Conservation (phyloP, 2,797 vertebrate species). For the Hozukius guyotensis region DNA sequence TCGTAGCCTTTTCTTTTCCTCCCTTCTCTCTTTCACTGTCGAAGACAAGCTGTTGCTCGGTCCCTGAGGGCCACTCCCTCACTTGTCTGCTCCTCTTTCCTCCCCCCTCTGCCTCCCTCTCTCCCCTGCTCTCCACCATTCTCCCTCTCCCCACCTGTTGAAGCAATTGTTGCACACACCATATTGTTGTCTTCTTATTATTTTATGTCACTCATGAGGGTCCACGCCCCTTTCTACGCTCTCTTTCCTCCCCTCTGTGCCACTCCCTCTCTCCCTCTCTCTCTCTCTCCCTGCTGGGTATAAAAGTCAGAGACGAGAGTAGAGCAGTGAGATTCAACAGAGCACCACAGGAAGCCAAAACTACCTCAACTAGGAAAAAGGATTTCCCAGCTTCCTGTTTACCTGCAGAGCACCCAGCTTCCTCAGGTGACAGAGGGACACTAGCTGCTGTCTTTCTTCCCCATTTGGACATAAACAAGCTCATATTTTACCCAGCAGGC, state of each 20-base stretch:
- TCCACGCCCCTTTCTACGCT: constrained; percentile 42
- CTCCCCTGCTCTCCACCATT: constrained; percentile 38
- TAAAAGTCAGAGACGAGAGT: constrained; percentile 50
- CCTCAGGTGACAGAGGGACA: constrained; percentile 12
- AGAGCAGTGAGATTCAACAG: constrained; percentile 18
- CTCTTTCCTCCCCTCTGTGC: constrained; percentile 13
- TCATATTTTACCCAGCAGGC: constrained; percentile 11
- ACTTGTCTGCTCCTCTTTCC: constrained; percentile 67
- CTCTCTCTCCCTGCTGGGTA: constrained; percentile 56
- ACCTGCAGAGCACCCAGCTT: background rate
- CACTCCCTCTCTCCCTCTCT: constrained; percentile 37
- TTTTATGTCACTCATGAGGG: constrained; percentile 63
- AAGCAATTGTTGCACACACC: constrained; percentile 72
- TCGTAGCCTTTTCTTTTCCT: constrained; percentile 44
- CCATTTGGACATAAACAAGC: constrained; percentile 8
- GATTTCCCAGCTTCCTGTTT: background rate
- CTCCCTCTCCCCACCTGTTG: constrained; percentile 84
- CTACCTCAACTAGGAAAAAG: background rate
- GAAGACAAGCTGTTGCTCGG: constrained; percentile 83
- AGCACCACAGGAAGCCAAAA: constrained; percentile 14
- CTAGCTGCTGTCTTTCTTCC: background rate
- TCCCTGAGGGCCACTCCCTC: constrained; percentile 80
- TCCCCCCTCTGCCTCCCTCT: constrained; percentile 45
- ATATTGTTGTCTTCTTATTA: constrained; percentile 77
- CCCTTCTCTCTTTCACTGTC: constrained; percentile 77